Evolutionary conservation across 2,113 vertebrate species (phyloP).

Genomic region (Rattus rattus): DNA sequence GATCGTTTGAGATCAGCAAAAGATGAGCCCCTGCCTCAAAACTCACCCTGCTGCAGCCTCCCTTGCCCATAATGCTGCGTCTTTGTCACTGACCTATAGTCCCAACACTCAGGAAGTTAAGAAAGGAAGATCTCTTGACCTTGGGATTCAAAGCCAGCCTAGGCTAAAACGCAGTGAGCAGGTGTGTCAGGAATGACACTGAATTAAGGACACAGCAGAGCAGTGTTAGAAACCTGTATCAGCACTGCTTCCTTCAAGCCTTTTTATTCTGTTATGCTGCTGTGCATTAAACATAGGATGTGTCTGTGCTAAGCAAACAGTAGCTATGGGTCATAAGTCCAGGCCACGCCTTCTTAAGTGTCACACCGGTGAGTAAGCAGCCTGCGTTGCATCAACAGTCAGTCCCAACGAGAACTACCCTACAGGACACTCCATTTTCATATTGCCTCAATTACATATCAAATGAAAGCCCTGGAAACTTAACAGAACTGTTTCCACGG

Average conservation of each 20-base stretch:
- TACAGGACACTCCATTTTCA: neutral
- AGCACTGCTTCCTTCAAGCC: neutral
- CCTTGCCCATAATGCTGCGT: neutral
- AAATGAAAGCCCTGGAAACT: neutral
- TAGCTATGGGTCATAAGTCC: neutral
- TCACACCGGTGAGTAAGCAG: neutral
- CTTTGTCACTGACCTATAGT: neutral
- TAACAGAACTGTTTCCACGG: neutral
- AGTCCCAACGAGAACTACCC: neutral
- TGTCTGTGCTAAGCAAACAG: neutral
- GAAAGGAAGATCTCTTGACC: neutral
- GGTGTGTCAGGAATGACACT: neutral
- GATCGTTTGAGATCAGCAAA: neutral
- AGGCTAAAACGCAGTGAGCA: neutral
- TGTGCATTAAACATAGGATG: neutral
- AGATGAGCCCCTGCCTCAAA: neutral
- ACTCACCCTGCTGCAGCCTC: neutral
- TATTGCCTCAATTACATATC: neutral
- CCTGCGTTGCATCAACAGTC: constrained; percentile 5
- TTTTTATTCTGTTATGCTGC: neutral
- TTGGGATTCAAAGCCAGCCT: neutral
- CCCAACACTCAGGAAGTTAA: neutral
- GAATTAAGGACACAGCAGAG: neutral
- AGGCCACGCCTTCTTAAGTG: neutral
- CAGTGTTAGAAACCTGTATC: neutral